A percentile compares a stretch with the other conserved stretches of the same genome.
Conservation (phyloP, 2,888 invertebrate genomes). For the Crematogaster levior region DNA sequence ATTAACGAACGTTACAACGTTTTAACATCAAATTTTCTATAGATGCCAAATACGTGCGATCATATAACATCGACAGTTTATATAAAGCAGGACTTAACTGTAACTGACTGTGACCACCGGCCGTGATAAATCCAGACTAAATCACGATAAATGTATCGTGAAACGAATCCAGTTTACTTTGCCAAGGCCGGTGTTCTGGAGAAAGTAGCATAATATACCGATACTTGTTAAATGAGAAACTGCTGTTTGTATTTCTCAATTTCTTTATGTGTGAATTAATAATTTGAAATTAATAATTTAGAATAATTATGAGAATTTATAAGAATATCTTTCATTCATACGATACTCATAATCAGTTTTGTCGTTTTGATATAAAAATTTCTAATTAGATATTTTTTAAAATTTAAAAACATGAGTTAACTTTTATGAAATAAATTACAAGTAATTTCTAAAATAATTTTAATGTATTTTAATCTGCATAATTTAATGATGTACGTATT, state of each 20-base stretch:
- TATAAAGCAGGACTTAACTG: conserved; percentile 55
- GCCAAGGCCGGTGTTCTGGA: conserved; percentile 72
- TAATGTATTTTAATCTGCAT: not conserved
- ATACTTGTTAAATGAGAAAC: conserved; percentile 33
- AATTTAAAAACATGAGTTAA: not conserved
- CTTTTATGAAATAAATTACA: not conserved
- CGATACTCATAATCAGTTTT: not conserved
- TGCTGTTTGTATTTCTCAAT: not conserved
- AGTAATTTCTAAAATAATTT: not conserved
- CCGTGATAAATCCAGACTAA: conserved; percentile 65
- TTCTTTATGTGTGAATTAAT: conserved; percentile 2
- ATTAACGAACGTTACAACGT: not conserved
- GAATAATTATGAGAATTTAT: conserved; percentile 1
- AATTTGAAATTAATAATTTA: not conserved
- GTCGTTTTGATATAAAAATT: not conserved
- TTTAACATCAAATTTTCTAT: conserved; percentile 25
- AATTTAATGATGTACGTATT: conserved; percentile 26
- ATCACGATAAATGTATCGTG: conserved; percentile 71
- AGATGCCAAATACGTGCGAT: not conserved
- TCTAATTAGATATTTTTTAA: not conserved
- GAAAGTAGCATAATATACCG: conserved; percentile 59
- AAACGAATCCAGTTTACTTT: conserved; percentile 67
- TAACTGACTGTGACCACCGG: conserved; percentile 34
- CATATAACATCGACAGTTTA: conserved; percentile 51
- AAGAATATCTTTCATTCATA: not conserved